phyloP scores from a whole-genome alignment of 1,140 invertebrate species.

The Brachionus rubens region DNA sequence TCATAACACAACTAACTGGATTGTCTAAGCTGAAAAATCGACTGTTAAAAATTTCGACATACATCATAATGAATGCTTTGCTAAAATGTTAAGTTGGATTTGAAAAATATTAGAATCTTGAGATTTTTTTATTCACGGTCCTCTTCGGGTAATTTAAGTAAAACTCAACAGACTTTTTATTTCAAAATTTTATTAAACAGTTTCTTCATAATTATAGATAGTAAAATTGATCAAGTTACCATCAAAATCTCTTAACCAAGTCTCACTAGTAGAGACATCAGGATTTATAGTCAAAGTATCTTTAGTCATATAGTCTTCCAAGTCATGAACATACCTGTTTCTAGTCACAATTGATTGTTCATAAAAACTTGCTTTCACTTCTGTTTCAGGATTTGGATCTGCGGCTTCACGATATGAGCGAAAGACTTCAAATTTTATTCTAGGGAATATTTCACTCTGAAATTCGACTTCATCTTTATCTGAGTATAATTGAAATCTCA shows the following conservation, averaged over 20 bases:
- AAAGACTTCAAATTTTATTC: background rate
- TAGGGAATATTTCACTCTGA: background rate
- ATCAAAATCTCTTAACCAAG: background rate
- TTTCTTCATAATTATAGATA: background rate
- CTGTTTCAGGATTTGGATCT: background rate
- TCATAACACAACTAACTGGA: slow-evolving; percentile 93
- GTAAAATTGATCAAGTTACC: background rate
- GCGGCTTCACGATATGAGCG: background rate
- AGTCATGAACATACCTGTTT: background rate
- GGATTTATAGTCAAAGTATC: background rate
- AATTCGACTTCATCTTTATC: background rate
- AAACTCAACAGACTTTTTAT: too few relatives aligned
- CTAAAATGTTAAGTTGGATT: too few relatives aligned
- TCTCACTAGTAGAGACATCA: background rate
- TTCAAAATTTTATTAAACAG: background rate
- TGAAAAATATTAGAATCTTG: too few relatives aligned
- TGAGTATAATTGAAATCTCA: background rate
- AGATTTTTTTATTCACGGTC: too few relatives aligned
- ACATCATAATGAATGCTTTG: too few relatives aligned
- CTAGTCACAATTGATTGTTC: background rate
- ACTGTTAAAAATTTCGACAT: too few relatives aligned
- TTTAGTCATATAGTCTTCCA: background rate
- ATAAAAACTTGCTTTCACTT: background rate
- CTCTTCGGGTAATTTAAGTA: too few relatives aligned
- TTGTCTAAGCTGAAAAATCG: slow-evolving; percentile 86